Evolutionary conservation across 2,888 invertebrate genomes (phyloP), one percentile per base, ranked within the genome.

Genomic region (Molanna angustata): DNA sequence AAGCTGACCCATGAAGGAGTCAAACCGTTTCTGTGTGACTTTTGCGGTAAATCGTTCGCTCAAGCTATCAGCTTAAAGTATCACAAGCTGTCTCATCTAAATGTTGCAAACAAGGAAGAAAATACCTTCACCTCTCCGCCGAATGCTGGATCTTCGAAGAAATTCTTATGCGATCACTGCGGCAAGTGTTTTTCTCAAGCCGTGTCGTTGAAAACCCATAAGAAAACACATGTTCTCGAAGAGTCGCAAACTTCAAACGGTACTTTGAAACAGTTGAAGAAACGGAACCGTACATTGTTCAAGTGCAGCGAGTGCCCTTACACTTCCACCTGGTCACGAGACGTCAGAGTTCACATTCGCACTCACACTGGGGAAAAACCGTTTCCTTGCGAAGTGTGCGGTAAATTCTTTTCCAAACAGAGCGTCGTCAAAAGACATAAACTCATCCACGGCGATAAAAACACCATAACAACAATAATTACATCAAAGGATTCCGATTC

Each of bases 221-320:
- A 17, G 14, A 17, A 4, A 14, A 41, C 19, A 14, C 41, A 41
- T 18, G 9, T 3, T 4, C 2, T 17, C 19, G 19, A 19, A 6
- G n/a, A n/a, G n/a, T n/a, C n/a, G n/a, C n/a, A n/a, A n/a, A n/a
- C 21, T 20, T 11, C 20, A 11, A 17, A 27, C n/a, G n/a, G n/a
- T n/a, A 27, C 27, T 27, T 7, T 4, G 11, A 7, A 11, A 27
- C 27, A 27, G 27, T 27, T 11, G 4, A 7, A 27, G 11, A 4
- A 11, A 27, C 27, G 27, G 11, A 27, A n/a, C n/a, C n/a, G n/a
- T n/a, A n/a, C n/a, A n/a, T n/a, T n/a, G 18, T 41, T 41, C 18
- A 41, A 41, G 18, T 41, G 41, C 14, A 41, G 41, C 13, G 41
- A 41, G 21, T 41, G 41, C 18, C 41, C 41, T 14, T 41, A 41